Percentiles rank a stretch among this genome's conserved stretches.
Evolutionary conservation across 2,888 invertebrate species (phyloP).

Genomic region (Tenthredo livida): DNA sequence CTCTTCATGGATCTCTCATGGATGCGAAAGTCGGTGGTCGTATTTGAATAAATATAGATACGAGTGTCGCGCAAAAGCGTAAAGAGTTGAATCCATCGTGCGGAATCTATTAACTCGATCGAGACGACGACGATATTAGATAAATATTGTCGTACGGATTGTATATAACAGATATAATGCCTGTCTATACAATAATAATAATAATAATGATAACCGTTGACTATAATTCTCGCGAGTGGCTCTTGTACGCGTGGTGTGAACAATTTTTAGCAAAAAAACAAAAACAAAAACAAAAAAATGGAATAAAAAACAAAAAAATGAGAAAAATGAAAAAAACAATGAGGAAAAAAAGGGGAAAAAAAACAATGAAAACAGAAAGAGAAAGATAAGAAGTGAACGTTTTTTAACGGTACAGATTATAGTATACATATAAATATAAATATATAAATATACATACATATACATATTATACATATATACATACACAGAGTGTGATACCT

Average conservation of each 20-base stretch:
- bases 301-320: neutral
- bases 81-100: conserved; percentile 1
- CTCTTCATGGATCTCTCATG: neutral
- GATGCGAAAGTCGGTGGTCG: neutral
- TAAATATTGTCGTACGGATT: neutral
- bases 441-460: neutral
- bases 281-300: neutral
- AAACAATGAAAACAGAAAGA: neutral
- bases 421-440: neutral
- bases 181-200: neutral
- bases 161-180: neutral
- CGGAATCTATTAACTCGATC: neutral
- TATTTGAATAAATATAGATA: neutral
- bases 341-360: neutral
- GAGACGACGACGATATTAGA: neutral
- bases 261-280: conserved; percentile 9
- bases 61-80: conserved; percentile 40
- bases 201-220: neutral
- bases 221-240: conserved; percentile 17
- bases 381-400: conserved; percentile 23
- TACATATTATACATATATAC: conserved; percentile 6
- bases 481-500: conserved; percentile 4
- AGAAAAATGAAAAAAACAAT: neutral
- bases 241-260: neutral
- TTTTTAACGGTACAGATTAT: conserved; percentile 10